phyloP scores from a whole-genome alignment of 2,888 invertebrate species.

The Nudaria mundana region DNA sequence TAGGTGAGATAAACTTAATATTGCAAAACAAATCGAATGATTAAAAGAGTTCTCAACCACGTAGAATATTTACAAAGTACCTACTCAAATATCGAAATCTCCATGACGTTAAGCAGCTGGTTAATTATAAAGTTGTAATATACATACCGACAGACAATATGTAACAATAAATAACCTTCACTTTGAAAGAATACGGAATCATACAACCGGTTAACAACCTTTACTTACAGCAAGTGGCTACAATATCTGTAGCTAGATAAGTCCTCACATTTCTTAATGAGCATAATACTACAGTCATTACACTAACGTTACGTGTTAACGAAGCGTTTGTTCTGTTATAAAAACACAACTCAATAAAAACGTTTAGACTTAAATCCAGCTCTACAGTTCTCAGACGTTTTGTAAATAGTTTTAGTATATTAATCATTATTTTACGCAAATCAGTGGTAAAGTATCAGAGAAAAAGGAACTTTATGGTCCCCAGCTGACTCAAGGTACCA shows the following conservation, averaged over 20 bases:
- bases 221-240: constrained; percentile 18
- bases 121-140: too few relatives aligned
- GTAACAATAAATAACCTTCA: constrained; percentile 15
- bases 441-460: constrained; percentile 23
- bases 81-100: too few relatives aligned
- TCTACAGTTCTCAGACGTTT: not conserved
- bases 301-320: constrained; percentile 1
- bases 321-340: not conserved
- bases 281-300: constrained; percentile 6
- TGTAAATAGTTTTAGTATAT: constrained; percentile 10
- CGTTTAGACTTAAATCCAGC: not conserved
- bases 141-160: too few relatives aligned
- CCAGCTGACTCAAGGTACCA: constrained; percentile 60
- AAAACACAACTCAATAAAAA: not conserved
- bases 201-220: constrained; percentile 41
- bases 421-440: constrained; percentile 31
- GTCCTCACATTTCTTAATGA: constrained; percentile 15
- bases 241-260: constrained; percentile 21
- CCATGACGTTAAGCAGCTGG: too few relatives aligned
- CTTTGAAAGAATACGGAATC: constrained; percentile 10
- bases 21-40: too few relatives aligned
- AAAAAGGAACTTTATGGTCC: constrained; percentile 39
- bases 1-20: too few relatives aligned
- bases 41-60: too few relatives aligned
- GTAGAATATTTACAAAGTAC: too few relatives aligned